Percentiles rank a stretch among this genome's conserved stretches.
phyloP scores from a whole-genome alignment of 2,113 vertebrate genomes.

The Perognathus longimembris region DNA sequence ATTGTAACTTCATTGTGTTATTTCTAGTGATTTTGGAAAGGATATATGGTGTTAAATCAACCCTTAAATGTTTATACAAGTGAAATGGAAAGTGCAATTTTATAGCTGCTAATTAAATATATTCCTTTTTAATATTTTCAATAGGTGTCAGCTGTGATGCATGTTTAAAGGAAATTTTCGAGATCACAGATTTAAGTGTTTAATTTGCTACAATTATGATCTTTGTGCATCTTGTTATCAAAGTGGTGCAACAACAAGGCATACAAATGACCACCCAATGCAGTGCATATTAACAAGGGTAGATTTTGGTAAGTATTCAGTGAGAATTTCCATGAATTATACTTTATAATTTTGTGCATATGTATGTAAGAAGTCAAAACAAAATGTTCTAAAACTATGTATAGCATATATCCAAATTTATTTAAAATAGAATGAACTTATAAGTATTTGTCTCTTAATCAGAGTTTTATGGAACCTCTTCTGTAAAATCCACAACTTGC shows the following conservation, averaged over 20 bases:
- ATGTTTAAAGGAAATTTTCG: constrained; percentile 99
- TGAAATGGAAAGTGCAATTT: constrained; percentile 46
- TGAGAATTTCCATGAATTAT: not conserved
- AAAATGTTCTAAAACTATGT: not conserved
- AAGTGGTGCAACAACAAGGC: constrained; percentile 98
- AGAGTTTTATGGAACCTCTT: constrained; percentile 24
- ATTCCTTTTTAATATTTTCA: constrained; percentile 71
- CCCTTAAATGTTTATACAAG: constrained; percentile 19
- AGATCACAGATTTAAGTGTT: constrained; percentile 98
- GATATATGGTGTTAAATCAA: not conserved
- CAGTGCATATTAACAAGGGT: constrained; percentile 99
- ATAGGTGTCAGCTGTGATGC: constrained; percentile 99
- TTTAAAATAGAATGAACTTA: constrained; percentile 50
- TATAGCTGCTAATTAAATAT: constrained; percentile 70
- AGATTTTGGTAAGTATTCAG: constrained; percentile 95
- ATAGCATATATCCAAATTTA: not conserved
- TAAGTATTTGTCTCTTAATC: constrained; percentile 24
- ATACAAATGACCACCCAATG: constrained; percentile 99
- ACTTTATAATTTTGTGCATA: not conserved
- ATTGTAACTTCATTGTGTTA: not conserved
- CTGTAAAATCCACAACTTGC: not conserved
- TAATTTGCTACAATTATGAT: constrained; percentile 99
- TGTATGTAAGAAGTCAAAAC: not conserved
- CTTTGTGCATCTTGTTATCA: constrained; percentile 99
- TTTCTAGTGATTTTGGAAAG: constrained; percentile 51